A percentile compares a stretch with the other conserved stretches of the same genome.
Evolutionary conservation across 2,888 invertebrate species (phyloP).

Genomic region (Petrolisthes manimaculis): DNA sequence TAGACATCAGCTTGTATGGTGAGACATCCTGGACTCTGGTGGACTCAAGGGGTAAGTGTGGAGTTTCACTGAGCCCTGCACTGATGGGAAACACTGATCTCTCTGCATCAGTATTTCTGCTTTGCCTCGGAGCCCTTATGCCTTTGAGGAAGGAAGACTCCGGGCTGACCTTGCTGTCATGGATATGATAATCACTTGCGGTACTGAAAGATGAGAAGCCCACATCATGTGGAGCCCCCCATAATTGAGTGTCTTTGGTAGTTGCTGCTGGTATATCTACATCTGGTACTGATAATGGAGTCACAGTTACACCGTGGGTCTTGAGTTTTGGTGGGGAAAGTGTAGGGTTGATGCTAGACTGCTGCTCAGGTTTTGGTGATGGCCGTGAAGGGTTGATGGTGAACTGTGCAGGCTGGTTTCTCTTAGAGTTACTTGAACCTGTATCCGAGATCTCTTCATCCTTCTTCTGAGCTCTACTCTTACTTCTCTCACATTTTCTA

Average conservation of each 20-base stretch:
- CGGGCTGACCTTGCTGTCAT: not conserved
- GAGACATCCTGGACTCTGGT: not conserved
- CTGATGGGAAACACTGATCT: not conserved
- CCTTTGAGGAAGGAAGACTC: slow-evolving; percentile 30
- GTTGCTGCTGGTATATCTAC: too few relatives aligned
- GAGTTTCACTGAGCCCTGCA: not conserved
- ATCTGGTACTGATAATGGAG: too few relatives aligned
- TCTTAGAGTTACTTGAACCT: too few relatives aligned
- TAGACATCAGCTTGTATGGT: not conserved
- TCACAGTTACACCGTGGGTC: too few relatives aligned
- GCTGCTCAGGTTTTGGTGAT: too few relatives aligned
- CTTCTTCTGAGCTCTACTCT: too few relatives aligned
- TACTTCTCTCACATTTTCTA: too few relatives aligned
- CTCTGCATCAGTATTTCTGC: not conserved
- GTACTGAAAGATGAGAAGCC: slow-evolving; percentile 32
- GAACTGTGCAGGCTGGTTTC: too few relatives aligned
- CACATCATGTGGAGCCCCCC: not conserved
- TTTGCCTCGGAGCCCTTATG: slow-evolving; percentile 1
- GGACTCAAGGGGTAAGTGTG: not conserved
- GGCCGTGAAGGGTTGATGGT: too few relatives aligned
- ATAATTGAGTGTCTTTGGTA: not conserved
- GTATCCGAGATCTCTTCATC: too few relatives aligned
- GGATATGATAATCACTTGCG: slow-evolving; percentile 6
- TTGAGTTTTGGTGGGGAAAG: too few relatives aligned
- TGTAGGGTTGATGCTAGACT: too few relatives aligned